phyloP scores from a whole-genome alignment of 2,113 vertebrate species.

The Thalassarche chlororhynchos region DNA sequence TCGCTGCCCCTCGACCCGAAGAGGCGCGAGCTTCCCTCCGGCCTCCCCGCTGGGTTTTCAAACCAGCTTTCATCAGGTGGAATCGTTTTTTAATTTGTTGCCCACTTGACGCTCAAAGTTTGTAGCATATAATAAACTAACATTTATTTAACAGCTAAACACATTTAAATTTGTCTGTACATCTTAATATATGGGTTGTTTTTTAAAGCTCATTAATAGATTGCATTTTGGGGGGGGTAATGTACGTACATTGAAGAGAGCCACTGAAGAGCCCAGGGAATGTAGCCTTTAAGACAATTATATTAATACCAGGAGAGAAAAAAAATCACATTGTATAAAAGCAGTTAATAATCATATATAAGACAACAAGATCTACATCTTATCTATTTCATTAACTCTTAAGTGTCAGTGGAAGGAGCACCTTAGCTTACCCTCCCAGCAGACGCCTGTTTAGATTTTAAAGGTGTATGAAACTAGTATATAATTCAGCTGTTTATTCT shows the following conservation, averaged over 20 bases:
- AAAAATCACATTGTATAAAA: neutral
- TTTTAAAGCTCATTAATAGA: neutral
- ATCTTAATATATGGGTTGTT: neutral
- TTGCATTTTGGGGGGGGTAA: accelerated
- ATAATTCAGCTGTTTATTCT: neutral
- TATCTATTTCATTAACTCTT: neutral
- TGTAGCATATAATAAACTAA: neutral
- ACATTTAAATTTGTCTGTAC: neutral
- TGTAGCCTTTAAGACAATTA: neutral
- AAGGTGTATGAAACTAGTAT: neutral
- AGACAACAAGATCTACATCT: neutral
- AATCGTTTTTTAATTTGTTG: neutral
- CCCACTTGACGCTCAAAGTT: neutral
- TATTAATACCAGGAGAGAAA: neutral
- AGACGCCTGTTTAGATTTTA: neutral
- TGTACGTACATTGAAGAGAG: neutral
- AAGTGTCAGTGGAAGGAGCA: neutral
- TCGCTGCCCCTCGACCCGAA: no score
- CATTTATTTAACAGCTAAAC: neutral
- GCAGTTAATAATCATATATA: neutral
- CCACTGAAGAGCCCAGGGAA: neutral
- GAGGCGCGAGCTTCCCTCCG: neutral
- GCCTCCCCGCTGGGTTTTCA: neutral
- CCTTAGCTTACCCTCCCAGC: neutral
- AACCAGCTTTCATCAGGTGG: neutral